A percentile compares a stretch with the other conserved stretches of the same genome.
These are phyloP conservation scores for Peromyscus polionotus DNA, from an alignment of 2,113 vertebrate genomes.

Conservation along the genomic window DNA sequence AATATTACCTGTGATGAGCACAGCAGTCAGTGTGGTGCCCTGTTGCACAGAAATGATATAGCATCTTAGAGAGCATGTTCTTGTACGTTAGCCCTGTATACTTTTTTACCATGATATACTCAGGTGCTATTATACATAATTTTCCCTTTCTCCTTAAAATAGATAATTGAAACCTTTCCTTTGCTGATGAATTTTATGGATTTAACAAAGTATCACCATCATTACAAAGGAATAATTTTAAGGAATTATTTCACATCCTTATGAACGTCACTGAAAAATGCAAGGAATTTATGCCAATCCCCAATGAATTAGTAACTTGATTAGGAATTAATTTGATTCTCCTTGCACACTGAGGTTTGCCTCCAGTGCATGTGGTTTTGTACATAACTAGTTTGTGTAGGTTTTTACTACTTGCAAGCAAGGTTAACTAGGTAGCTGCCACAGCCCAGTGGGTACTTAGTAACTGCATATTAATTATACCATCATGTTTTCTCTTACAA, in stretches of 20 bases:
- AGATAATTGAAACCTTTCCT: not conserved
- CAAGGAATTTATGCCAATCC: not conserved
- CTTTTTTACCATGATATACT: not conserved
- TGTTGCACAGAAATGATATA: not conserved
- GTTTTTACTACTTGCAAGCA: not conserved
- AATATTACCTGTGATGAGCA: not conserved
- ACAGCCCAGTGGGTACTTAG: not conserved
- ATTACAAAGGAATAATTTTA: conserved; percentile 15
- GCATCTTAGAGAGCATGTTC: not conserved
- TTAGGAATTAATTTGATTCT: not conserved
- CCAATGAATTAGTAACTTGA: not conserved
- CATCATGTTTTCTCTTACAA: not conserved
- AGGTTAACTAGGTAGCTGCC: not conserved
- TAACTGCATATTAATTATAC: not conserved
- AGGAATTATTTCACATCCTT: not conserved
- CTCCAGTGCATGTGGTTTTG: not conserved
- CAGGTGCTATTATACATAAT: not conserved
- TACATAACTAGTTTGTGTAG: not conserved
- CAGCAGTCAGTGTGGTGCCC: not conserved
- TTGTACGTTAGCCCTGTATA: not conserved
- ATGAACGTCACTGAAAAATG: not conserved
- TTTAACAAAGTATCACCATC: not conserved
- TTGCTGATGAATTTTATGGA: not conserved
- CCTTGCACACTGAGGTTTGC: not conserved
- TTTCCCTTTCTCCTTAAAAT: not conserved